Evolutionary conservation across 1,140 invertebrate species (phyloP), one percentile per base, ranked within the genome.

Genomic region (Microplitis demolitor): DNA sequence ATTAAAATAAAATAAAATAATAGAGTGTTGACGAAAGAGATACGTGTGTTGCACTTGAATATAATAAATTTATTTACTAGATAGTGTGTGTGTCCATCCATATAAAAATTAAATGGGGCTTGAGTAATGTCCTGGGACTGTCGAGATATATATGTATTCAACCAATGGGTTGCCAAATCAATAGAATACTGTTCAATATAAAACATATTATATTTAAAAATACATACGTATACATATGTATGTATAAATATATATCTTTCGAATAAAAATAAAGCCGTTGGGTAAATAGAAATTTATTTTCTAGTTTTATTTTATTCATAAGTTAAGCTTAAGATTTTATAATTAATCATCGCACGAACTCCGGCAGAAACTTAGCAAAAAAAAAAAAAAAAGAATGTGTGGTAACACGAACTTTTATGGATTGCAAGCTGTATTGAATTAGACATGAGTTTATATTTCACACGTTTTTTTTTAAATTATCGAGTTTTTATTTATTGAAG

Each of bases 181-280:
- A 74, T 66, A 64, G 62, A 33, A 5, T 45, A 45, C 53, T 50
- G 63, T 72, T 61, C 53, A 72, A 66, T 60, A 45, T 45, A 45
- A 6, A 9, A 45, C 11, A 9, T 45, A 45, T 45, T 9, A 45
- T 9, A 45, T 45, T 9, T 45, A 45, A 58, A 61, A 51, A 53
- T 68, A n/a, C 2, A 62, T 35, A 73, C n/a, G 33, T 72, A 16
- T 14, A 66, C 62, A 61, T 61, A 56, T 72, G 66, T 45, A 66
- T 16, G 11, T 11, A 67, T 34, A 6, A 53, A 54, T 34, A 37
- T 69, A 69, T 69, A 58, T 35, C 67, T 50, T 70, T 50, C 16
- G 60, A 58, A 70, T 31, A 33, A 62, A 70, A 70, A 70, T 67
- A 67, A 67, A 67, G 51, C 31, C 51, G 45, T 11, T 51, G 14